Conservation (phyloP, 2,797 vertebrate species). For the Paramormyrops hopkinsi region DNA sequence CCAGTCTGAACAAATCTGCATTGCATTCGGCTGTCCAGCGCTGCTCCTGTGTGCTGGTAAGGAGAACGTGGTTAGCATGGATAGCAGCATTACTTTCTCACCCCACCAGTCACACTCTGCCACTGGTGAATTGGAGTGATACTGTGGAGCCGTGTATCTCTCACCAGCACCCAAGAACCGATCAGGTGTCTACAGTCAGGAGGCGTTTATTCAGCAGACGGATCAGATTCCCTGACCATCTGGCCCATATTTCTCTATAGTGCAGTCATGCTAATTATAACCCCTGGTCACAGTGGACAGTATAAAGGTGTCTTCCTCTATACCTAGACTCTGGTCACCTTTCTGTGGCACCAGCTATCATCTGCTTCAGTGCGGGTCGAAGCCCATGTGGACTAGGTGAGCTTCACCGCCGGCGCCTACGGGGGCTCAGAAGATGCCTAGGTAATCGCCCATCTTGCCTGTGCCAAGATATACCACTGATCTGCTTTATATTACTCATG, state of each 20-base stretch:
- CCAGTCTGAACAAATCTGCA: not conserved
- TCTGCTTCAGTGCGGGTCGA: not conserved
- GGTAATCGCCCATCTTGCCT: not conserved
- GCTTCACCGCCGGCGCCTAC: not conserved
- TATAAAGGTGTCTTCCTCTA: not conserved
- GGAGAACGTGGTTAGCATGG: not conserved
- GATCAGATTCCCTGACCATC: not conserved
- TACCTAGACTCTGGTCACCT: not conserved
- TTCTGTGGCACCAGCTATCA: not conserved
- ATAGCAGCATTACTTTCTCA: not conserved
- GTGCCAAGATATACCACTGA: not conserved
- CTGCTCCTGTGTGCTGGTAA: not conserved
- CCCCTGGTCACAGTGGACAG: not conserved
- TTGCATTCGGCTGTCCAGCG: not conserved
- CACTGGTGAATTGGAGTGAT: not conserved
- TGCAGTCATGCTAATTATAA: not conserved
- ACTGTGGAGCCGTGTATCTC: not conserved
- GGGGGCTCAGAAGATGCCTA: not conserved
- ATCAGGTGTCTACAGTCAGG: not conserved
- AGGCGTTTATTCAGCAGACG: not conserved
- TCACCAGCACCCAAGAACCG: not conserved
- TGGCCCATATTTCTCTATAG: not conserved
- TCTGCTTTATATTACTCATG: not conserved
- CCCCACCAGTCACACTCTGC: not conserved
- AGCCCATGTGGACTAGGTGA: not conserved